Percentiles rank a stretch among this genome's conserved stretches.
Conservation (phyloP, 1,140 invertebrate species). For the Bombus ignitus region DNA sequence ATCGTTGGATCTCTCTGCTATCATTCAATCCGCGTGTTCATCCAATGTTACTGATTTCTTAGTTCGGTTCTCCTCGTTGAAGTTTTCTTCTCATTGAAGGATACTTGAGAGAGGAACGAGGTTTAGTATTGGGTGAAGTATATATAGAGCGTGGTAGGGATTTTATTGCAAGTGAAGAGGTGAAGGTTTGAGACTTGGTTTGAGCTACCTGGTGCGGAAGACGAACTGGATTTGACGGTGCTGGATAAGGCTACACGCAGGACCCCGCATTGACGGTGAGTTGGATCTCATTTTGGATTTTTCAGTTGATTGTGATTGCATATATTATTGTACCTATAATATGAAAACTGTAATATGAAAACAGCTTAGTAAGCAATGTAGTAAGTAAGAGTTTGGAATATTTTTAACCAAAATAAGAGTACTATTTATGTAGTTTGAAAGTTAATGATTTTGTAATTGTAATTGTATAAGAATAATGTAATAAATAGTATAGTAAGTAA, state of each 20-base stretch:
- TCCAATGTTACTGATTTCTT: background rate
- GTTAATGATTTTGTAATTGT: no score
- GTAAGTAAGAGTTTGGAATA: background rate
- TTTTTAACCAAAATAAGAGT: no score
- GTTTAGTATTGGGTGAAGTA: background rate
- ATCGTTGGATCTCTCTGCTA: background rate
- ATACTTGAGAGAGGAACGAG: background rate
- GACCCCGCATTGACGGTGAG: slow-evolving; percentile 73
- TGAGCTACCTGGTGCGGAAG: background rate
- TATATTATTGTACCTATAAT: background rate
- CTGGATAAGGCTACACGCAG: slow-evolving; percentile 66
- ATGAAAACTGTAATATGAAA: background rate
- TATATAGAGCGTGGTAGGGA: background rate
- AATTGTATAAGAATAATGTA: background rate
- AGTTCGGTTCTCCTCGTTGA: background rate
- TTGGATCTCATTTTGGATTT: background rate
- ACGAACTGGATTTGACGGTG: slow-evolving; percentile 64
- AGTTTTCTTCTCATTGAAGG: background rate
- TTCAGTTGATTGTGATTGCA: background rate
- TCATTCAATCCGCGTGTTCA: background rate
- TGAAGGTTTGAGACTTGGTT: slow-evolving; percentile 4
- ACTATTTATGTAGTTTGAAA: no score
- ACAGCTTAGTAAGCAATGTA: background rate
- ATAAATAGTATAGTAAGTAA: background rate
- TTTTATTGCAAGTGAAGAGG: background rate